These are phyloP conservation scores for Cerastis leucographa DNA, from an alignment of 2,888 invertebrate genomes.

Conservation along the genomic window DNA sequence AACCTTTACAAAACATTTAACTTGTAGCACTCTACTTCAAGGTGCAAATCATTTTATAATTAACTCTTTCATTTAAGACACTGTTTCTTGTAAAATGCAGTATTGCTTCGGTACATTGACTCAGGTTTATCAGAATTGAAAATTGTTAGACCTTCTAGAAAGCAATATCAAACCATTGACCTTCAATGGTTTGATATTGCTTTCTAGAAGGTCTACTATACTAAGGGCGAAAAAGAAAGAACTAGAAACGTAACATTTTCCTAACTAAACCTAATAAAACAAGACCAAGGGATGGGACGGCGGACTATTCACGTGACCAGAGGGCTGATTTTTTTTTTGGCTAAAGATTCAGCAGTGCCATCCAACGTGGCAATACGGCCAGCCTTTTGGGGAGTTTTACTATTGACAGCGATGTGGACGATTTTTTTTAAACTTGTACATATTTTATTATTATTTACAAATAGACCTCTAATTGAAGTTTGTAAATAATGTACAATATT, in stretches of 20 bases:
- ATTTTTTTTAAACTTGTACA: no score
- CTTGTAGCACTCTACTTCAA: not conserved
- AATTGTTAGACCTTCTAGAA: not conserved
- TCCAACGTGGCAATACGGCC: no score
- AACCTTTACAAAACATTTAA: slow-evolving; percentile 22
- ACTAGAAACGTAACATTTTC: not conserved
- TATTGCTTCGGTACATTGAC: not conserved
- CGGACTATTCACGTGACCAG: no score
- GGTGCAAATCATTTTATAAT: not conserved
- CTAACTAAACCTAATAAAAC: not conserved
- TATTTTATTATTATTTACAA: no score
- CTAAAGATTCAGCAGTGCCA: no score
- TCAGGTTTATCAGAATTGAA: not conserved
- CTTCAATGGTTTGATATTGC: not conserved
- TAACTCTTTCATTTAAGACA: not conserved
- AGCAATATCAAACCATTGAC: not conserved
- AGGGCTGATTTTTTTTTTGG: no score
- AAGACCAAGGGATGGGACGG: no score
- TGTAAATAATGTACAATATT: no score
- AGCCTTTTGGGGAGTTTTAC: no score
- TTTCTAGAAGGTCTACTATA: not conserved
- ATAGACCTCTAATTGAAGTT: no score
- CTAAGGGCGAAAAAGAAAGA: not conserved
- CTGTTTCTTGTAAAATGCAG: not conserved
- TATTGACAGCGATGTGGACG: no score